Conservation (phyloP, 2,113 vertebrate species). For the Tamias sibiricus region DNA sequence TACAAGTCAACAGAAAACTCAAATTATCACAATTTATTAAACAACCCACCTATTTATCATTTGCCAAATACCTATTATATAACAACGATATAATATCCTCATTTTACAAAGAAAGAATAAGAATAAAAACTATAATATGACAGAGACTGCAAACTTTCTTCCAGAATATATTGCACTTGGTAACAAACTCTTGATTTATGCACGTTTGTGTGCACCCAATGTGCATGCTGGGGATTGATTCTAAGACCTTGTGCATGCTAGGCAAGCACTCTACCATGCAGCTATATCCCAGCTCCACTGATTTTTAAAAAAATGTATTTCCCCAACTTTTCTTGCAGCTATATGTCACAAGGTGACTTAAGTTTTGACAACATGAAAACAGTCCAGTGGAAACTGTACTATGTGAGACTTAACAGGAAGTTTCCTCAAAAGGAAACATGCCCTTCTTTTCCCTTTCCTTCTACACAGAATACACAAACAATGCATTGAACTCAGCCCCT, state of each 20-base stretch:
- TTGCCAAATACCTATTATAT: background rate
- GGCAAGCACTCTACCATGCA: background rate
- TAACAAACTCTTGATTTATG: background rate
- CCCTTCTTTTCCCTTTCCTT: background rate
- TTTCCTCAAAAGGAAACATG: background rate
- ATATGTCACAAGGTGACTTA: background rate
- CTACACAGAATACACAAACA: background rate
- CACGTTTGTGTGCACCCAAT: too few relatives aligned
- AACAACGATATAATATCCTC: background rate
- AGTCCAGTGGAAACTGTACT: background rate
- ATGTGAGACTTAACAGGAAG: background rate
- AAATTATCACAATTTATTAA: background rate
- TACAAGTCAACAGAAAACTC: background rate
- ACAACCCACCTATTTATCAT: background rate
- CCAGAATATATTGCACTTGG: background rate
- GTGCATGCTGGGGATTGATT: background rate
- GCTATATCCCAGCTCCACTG: background rate
- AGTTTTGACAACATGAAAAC: background rate
- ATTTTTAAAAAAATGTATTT: background rate
- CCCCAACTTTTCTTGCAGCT: background rate
- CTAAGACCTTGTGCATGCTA: background rate
- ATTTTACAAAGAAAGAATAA: background rate
- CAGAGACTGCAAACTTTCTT: background rate
- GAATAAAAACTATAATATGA: background rate
- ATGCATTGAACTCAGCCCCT: background rate